A percentile compares a stretch with the other conserved stretches of the same genome.
Conservation (phyloP, 2,797 vertebrate species). For the Scleropages formosus region DNA sequence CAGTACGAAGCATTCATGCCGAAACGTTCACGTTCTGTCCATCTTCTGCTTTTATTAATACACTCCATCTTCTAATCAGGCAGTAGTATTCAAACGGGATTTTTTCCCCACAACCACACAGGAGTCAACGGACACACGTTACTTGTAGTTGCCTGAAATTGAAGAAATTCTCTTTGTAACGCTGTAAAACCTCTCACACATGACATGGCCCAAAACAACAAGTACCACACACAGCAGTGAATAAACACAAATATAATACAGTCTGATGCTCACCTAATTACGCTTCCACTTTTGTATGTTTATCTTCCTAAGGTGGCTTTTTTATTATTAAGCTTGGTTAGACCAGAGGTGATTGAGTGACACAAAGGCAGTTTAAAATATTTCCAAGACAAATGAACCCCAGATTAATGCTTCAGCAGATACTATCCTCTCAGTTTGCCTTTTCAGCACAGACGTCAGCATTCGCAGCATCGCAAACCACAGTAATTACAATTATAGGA, state of each 20-base stretch:
- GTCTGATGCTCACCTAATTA: conserved; percentile 19
- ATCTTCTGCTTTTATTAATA: conserved; percentile 45
- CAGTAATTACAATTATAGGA: neutral
- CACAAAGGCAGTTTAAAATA: conserved; percentile 14
- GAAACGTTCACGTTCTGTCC: neutral
- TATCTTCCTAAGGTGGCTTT: neutral
- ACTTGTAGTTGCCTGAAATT: conserved; percentile 1
- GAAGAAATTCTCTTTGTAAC: conserved; percentile 3
- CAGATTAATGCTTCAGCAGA: neutral
- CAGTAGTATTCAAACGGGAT: conserved; percentile 60
- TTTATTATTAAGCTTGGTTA: neutral
- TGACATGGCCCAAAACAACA: neutral
- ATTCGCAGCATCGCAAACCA: conserved; percentile 7
- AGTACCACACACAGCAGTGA: neutral
- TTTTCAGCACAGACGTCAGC: conserved; percentile 4
- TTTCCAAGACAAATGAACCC: neutral
- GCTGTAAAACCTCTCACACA: neutral
- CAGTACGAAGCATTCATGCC: neutral
- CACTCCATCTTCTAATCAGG: conserved; percentile 70
- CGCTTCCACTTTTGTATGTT: conserved; percentile 6
- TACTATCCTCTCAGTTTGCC: neutral
- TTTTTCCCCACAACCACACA: conserved; percentile 64
- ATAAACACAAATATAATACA: conserved; percentile 6
- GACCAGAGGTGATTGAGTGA: conserved; percentile 12
- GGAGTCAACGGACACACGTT: conserved; percentile 17